These are phyloP conservation scores for Phymatocera aterrima DNA, from an alignment of 2,888 invertebrate genomes.

Conservation along the genomic window DNA sequence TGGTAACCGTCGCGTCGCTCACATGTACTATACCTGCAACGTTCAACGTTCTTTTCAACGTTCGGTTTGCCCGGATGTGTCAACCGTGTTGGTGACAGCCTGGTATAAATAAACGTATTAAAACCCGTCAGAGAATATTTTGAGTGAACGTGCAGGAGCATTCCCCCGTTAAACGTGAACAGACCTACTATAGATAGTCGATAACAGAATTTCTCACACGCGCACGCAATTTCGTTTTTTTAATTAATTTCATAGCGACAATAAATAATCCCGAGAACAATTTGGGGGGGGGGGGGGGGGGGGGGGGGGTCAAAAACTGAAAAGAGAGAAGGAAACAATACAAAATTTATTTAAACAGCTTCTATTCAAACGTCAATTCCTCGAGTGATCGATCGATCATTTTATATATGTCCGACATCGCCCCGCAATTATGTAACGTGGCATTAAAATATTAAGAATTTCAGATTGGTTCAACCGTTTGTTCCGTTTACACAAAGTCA, in stretches of 20 bases:
- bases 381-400: neutral
- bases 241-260: no score
- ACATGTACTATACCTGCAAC: neutral
- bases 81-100: slow-evolving; percentile 18
- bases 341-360: neutral
- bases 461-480: no score
- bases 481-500: no score
- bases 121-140: slow-evolving; percentile 24
- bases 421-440: no score
- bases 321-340: neutral
- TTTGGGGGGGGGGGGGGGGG: no score
- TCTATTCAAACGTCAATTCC: neutral
- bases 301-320: no score
- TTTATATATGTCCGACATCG: neutral
- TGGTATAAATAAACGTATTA: slow-evolving; percentile 26
- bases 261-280: no score
- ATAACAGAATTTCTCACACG: no score
- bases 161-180: no score
- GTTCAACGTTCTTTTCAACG: slow-evolving; percentile 19
- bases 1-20: slow-evolving; percentile 1
- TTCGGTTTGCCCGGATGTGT: slow-evolving; percentile 1
- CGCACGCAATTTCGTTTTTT: no score
- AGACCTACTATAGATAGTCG: no score
- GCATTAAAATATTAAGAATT: no score
- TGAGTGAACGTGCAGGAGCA: neutral